Base-by-base conservation (phyloP, 2,888 invertebrate species). In the Callyntrura guangdongensis region DNA sequence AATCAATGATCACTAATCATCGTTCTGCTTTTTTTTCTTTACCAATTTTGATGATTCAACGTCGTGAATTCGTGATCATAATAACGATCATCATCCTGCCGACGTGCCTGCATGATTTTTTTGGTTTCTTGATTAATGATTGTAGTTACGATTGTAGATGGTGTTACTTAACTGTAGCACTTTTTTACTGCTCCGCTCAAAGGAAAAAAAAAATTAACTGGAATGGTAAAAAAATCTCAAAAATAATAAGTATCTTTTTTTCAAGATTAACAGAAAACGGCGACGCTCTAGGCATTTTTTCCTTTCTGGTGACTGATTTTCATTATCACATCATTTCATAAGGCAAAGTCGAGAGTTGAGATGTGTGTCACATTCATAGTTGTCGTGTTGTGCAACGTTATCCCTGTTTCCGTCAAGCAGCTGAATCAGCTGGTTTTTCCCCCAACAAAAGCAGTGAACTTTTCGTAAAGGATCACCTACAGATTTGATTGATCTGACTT, bases 401-500 rank as follows among this genome's bases (percentile, higher is more conserved):
- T 25, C 22, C 22, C 64, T 11, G 11, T 17, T 25, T 25, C 3
- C 61, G 22, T 64, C 22, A 69, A 36, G 47, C 11, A 74, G 72
- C 47, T 74, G 47, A 45, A 11, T 74, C 69, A 67, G 67, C 25
- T 27, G 27, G 5, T 14, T 72, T 74, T 20, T 20, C 20, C 9
- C n/a, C 5, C 12, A 47, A 47, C n/a, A 74, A 47, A 72, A 72
- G 11, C 4, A 20, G 47, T 74, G 47, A 74, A 47, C 36, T 36
- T 47, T 74, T 74, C 11, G 22, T 47, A 11, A n/a, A 0, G 20
- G 72, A 20, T 53, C n/a, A n/a, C 12, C n/a, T n/a, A 12, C 14
- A 53, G 53, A 14, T 14, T 69, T 69, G 69, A 69, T 69, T 69
- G 36, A 69, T 69, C 53, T 59, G 17, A 59, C n/a, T 27, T 45